Evolutionary conservation across 1,140 invertebrate genomes (phyloP), one percentile per base, ranked within the genome.

Genomic region (Drosophila navojoa): DNA sequence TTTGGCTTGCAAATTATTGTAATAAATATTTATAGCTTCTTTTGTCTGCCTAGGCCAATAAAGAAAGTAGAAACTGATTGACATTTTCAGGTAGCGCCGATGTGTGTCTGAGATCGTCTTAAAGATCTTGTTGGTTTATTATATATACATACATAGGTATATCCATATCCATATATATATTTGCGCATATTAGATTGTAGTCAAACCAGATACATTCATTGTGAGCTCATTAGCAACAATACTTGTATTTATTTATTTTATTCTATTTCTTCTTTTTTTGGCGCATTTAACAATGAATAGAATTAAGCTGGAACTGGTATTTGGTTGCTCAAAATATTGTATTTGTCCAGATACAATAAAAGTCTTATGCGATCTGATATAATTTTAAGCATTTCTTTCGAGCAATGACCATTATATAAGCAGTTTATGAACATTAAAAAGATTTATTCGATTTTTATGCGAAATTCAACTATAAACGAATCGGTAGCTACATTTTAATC

Each of bases 51-150:
- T 49, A 57, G 52, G 44, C 32, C 32, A 45, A 76, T 87, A 62
- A 82, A 89, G 82, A 87, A 87, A 87, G 82, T 77, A 76, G 40
- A 78, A 62, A 70, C 62, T 70, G 59, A 71, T 75, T 53, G 68
- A 63, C 60, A 49, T 44, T 60, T 32, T n/a, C n/a, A 54, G 40
- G 38, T 35, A 52, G 11, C 3, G 32, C 22, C 38, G 38, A 40
- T 49, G 27, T n/a, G 4, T 32, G 25, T 35, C 27, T 50, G 22
- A 5, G 25, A 4, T 35, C n/a, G 38, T 63, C 25, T 54, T 45
- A 25, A 35, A 57, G 38, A 44, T 27, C 19, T 11, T 11, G 35
- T 13, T 38, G 11, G 3, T 38, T 38, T 38, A 38, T 38, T 35
- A 35, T 35, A 35, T 1, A 35, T 10, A 35, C 7, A 35, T 35